A percentile compares a stretch with the other conserved stretches of the same genome.
Conservation (phyloP, 2,888 invertebrate species). For the Thymelicus acteon region DNA sequence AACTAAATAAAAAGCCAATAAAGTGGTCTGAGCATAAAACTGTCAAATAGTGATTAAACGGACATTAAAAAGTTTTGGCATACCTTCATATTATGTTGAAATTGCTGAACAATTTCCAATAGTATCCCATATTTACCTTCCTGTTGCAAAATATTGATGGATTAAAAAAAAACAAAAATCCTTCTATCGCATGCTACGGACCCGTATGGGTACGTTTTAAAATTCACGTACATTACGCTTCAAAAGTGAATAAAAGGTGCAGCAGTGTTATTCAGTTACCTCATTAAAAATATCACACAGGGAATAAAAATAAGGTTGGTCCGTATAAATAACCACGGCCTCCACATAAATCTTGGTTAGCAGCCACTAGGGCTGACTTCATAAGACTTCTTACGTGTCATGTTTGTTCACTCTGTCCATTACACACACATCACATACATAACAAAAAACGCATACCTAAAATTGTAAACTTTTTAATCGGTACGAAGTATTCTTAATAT, state of each 20-base stretch:
- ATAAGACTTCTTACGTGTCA: slow-evolving; percentile 36
- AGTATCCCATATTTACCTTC: slow-evolving; percentile 29
- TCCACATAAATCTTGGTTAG: slow-evolving; percentile 79
- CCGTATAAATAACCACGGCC: slow-evolving; percentile 77
- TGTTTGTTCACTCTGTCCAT: neutral
- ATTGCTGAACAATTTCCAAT: neutral
- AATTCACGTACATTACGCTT: slow-evolving; percentile 63
- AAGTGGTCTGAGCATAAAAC: neutral
- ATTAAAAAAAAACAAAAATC: slow-evolving; percentile 49
- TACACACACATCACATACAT: neutral
- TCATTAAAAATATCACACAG: slow-evolving; percentile 83
- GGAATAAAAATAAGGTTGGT: slow-evolving; percentile 79
- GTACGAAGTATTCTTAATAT: slow-evolving; percentile 12
- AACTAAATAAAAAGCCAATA: neutral
- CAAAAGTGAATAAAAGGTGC: slow-evolving; percentile 77
- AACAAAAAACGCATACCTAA: neutral
- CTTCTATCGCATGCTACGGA: slow-evolving; percentile 44
- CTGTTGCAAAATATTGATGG: slow-evolving; percentile 20
- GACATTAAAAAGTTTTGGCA: neutral
- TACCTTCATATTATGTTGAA: neutral
- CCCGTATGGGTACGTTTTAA: slow-evolving; percentile 51
- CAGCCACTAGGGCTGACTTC: slow-evolving; percentile 67
- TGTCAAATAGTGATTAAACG: neutral
- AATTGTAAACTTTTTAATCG: slow-evolving; percentile 21
- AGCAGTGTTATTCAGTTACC: slow-evolving; percentile 70